Evolutionary conservation across 2,113 vertebrate species (phyloP), one percentile per base, ranked within the genome.

Genomic region (Oryzias curvinotus): DNA sequence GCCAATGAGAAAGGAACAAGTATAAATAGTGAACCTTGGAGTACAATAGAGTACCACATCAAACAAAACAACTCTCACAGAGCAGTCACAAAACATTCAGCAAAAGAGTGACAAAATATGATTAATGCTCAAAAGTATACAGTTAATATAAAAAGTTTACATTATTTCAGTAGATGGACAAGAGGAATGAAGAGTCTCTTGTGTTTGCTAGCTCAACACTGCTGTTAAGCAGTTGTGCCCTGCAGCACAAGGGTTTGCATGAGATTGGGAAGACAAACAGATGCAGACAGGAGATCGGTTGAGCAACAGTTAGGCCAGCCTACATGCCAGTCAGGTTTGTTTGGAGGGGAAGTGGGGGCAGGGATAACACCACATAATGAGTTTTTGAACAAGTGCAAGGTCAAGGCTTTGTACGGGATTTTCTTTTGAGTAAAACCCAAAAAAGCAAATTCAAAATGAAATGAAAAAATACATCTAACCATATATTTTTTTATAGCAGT

Each of bases 301-400:
- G 78, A 66, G 72, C 84, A 86, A 86, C 53, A 41, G 73, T 78
- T 80, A 62, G 52, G 47, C 58, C 57, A 50, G 69, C 67, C 47
- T 65, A 77, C 69, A 82, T 68, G 82, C 77, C 77, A 80, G 68
- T 83, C 80, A 86, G 64, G 74, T 85, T 82, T 84, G 80, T 86
- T 86, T 80, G 78, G 48, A 87, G 49, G 51, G 18, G 44, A 49
- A 55, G 28, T 48, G 68, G 70, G 77, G 73, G 70, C 26, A 71
- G 83, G 67, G 73, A 57, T 57, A 7, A 16, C 14, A 67, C 25
- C 1, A 36, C 19, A 57, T 53, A 12, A 60, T 58, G 10, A 21
- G 5, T 44, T 8, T 36, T 52, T 44, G 43, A 68, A 63, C 57
- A 77, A 58, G 25, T 75, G 36, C 30, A 45, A 60, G 55, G 65